phyloP scores from a whole-genome alignment of 2,113 vertebrate genomes.

The Laterallus jamaicensis region DNA sequence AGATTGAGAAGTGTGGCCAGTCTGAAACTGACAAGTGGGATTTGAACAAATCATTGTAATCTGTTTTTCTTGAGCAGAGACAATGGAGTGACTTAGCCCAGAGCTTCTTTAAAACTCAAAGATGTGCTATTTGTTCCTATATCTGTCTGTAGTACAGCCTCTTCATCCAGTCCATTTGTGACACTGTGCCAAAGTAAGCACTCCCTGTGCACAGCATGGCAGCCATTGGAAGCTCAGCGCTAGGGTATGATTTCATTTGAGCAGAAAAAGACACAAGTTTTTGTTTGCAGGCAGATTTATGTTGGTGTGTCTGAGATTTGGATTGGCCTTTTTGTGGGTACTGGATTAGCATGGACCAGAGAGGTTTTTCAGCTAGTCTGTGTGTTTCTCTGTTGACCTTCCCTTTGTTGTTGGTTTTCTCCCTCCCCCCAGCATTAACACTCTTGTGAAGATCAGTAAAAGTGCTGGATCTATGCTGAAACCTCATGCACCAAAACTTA shows the following conservation, averaged over 20 bases:
- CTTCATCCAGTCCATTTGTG: neutral
- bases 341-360: neutral
- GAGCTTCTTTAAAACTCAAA: neutral
- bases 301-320: neutral
- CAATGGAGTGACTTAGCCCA: neutral
- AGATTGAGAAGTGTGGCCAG: neutral
- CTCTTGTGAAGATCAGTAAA: conserved; percentile 97
- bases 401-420: neutral
- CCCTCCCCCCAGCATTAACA: conserved; percentile 85
- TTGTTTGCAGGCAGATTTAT: neutral
- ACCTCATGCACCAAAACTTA: conserved; percentile 91
- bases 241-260: neutral
- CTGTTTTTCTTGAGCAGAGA: neutral
- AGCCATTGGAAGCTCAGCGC: neutral
- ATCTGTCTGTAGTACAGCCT: neutral
- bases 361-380: neutral
- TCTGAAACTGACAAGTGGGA: neutral
- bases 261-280: neutral
- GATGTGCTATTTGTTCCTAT: neutral
- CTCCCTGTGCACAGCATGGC: neutral
- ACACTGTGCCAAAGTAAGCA: neutral
- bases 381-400: neutral
- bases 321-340: neutral
- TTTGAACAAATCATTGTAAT: neutral
- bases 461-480: conserved; percentile 92